phyloP scores from a whole-genome alignment of 2,113 vertebrate genomes.

The Megatriorchis doriae region DNA sequence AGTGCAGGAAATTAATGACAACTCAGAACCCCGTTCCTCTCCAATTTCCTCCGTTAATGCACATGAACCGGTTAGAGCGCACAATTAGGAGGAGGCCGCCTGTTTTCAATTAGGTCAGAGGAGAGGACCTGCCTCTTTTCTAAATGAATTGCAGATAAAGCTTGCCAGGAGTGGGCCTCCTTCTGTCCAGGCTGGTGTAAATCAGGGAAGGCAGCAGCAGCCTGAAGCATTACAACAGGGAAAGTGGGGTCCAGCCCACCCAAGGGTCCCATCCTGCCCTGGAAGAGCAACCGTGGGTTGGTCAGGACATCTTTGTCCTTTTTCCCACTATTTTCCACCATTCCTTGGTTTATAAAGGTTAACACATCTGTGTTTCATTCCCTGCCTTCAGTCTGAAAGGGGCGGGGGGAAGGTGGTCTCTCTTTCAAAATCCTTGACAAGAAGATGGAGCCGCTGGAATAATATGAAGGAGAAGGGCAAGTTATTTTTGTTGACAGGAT shows the following conservation, averaged over 20 bases:
- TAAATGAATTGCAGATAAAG: slow-evolving; percentile 45
- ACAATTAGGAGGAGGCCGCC: background rate
- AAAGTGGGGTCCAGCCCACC: background rate
- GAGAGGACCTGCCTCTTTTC: slow-evolving; percentile 26
- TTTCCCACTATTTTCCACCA: background rate
- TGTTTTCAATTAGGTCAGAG: slow-evolving; percentile 49
- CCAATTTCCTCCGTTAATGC: slow-evolving; percentile 8
- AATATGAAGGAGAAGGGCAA: background rate
- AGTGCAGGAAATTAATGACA: slow-evolving; percentile 14
- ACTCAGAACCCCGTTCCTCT: background rate
- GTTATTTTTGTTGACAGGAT: slow-evolving; percentile 37
- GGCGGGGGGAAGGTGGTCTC: background rate
- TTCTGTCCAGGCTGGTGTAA: background rate
- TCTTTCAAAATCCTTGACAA: background rate
- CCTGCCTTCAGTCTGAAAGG: background rate
- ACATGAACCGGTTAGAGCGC: background rate
- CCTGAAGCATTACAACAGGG: background rate
- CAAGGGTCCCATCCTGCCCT: background rate
- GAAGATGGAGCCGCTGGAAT: background rate
- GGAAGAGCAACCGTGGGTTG: fast-evolving
- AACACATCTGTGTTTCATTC: slow-evolving; percentile 14
- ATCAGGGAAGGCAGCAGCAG: background rate
- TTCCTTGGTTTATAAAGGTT: background rate
- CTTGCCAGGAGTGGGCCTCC: slow-evolving; percentile 20
- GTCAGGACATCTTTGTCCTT: background rate